Evolutionary conservation across 1,140 invertebrate genomes (phyloP).

Genomic region (Hylaeus anthracinus): DNA sequence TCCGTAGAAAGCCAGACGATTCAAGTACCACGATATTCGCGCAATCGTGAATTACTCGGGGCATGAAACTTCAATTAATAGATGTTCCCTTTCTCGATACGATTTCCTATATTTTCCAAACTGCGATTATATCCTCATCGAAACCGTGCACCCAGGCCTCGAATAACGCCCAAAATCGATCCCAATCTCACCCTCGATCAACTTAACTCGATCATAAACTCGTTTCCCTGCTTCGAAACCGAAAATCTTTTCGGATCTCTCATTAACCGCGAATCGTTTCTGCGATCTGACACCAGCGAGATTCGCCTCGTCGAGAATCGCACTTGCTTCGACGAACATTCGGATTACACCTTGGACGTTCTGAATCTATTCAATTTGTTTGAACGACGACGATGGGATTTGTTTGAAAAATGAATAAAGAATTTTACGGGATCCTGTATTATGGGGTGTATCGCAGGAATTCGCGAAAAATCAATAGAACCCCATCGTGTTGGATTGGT

Average conservation of each 20-base stretch:
- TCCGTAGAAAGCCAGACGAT: too few relatives aligned
- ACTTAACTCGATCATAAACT: background rate
- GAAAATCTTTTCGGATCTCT: background rate
- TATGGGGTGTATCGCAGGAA: constrained; percentile 67
- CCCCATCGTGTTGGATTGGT: constrained; percentile 67
- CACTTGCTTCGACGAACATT: background rate
- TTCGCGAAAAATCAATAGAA: constrained; percentile 80
- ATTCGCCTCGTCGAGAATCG: too few relatives aligned
- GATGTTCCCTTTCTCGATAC: background rate
- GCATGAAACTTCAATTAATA: background rate
- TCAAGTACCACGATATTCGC: background rate
- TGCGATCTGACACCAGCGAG: background rate
- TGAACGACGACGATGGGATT: background rate
- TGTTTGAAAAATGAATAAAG: background rate
- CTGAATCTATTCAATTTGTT: background rate
- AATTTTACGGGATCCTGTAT: constrained; percentile 28
- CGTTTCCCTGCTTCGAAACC: background rate
- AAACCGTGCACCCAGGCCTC: background rate
- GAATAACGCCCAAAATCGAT: background rate
- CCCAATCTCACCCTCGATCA: too few relatives aligned
- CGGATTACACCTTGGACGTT: background rate
- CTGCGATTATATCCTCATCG: background rate
- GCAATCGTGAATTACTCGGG: background rate
- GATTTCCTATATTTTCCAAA: background rate
- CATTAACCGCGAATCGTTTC: background rate